Base-by-base conservation (phyloP, 1,140 invertebrate genomes). In the Drosophila biarmipes region DNA sequence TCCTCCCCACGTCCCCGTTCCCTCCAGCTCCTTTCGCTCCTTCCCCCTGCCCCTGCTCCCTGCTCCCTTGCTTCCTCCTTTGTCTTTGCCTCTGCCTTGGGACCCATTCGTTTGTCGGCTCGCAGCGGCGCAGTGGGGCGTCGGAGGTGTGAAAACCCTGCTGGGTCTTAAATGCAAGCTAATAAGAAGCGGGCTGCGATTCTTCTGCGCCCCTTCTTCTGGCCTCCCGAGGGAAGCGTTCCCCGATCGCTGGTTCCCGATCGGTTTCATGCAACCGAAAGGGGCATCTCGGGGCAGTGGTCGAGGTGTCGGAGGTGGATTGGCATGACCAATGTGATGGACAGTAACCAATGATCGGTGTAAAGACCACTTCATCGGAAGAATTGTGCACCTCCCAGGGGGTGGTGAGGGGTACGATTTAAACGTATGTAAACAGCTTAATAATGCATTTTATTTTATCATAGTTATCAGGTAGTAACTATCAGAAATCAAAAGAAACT, bases 141-240 rank as follows among this genome's bases (percentile, higher is more conserved):
- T 89, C 80, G 62, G 90, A 91, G 90, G 90, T 91, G 90, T 91
- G 90, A 91, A 91, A 91, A 91, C 82, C 90, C 90, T 91, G 90
- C 90, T 91, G 90, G 82, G 90, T 85, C 86, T 90, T 91, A 91
- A 80, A 90, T 91, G 86, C 80, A 90, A 84, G 90, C 90, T 91
- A 91, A 91, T 91, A 91, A 91, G 90, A 91, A 91, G 64, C 74
- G 68, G 61, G 2, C 63, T 24, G 45, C 45, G 14, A 46, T 21
- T 46, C 43, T 43, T 35, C 61, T 53, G 11, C 31, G 7, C n/a
- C 14, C 35, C 17, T 43, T 12, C 17, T 17, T 21, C 4, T 11
- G 2, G 40, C 6, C 8, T 8, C 5, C 5, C 24, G 38, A n/a
- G 37, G 37, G 37, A n/a, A 38, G 14, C 42, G 64, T 42, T 6